Percentiles rank a stretch among this genome's conserved stretches.
These are phyloP conservation scores for Sinocyclocheilus rhinocerous DNA, from an alignment of 2,113 vertebrate species.

Conservation along the genomic window DNA sequence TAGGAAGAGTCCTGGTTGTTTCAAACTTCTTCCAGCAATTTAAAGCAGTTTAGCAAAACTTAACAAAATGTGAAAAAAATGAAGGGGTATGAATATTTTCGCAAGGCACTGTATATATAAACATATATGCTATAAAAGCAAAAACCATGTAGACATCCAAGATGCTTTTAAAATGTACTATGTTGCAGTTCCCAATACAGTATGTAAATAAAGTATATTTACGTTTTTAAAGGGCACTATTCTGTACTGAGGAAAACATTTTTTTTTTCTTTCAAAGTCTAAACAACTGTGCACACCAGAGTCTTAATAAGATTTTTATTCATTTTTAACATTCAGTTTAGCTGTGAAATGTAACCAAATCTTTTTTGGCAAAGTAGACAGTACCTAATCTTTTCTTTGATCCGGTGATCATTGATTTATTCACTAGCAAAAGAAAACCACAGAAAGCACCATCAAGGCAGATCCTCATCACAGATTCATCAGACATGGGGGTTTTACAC, in stretches of 20 bases:
- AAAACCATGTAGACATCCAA: background rate
- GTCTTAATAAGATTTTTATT: background rate
- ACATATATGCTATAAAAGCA: no score
- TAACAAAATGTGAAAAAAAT: no score
- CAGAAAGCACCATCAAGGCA: conserved; percentile 19
- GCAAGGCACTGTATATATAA: no score
- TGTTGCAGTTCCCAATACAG: background rate
- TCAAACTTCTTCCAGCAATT: no score
- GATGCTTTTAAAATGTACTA: background rate
- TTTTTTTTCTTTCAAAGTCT: background rate
- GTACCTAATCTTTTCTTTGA: background rate
- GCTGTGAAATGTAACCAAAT: background rate
- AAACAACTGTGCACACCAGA: background rate
- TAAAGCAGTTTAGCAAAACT: no score
- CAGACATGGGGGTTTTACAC: conserved; percentile 39
- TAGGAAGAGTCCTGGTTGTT: no score
- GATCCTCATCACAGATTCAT: conserved; percentile 54
- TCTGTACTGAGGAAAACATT: background rate
- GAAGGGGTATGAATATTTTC: no score
- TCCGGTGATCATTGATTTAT: conserved; percentile 37
- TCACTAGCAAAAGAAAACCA: conserved; percentile 13
- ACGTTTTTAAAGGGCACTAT: background rate
- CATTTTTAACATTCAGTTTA: background rate
- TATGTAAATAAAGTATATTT: background rate
- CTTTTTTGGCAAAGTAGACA: background rate